These are phyloP conservation scores for Cepaea nemoralis DNA, from an alignment of 1,140 invertebrate species.

Conservation along the genomic window DNA sequence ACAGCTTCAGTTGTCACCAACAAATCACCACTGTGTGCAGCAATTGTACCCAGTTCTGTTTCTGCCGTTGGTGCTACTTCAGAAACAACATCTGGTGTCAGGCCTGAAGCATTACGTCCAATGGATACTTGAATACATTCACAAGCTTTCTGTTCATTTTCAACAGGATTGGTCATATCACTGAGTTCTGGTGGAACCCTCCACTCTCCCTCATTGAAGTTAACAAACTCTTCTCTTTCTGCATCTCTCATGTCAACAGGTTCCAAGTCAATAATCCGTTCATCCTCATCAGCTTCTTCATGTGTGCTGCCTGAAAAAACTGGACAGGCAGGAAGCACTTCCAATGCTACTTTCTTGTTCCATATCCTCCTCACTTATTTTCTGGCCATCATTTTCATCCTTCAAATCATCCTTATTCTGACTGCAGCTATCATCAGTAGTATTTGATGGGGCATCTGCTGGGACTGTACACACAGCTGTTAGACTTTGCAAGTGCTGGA, in stretches of 20 bases:
- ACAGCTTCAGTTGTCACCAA: neutral
- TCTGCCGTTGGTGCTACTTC: neutral
- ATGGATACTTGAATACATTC: neutral
- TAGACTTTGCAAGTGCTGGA: neutral
- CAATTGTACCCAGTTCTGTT: neutral
- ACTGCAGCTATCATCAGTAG: neutral
- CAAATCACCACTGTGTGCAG: neutral
- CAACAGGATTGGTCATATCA: neutral
- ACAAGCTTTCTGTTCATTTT: neutral
- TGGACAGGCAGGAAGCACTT: neutral
- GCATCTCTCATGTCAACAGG: neutral
- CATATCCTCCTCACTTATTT: neutral
- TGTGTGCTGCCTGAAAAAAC: neutral
- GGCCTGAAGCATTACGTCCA: neutral
- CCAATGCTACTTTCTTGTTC: neutral
- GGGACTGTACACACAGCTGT: too few relatives aligned
- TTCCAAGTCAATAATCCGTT: conserved; percentile 7
- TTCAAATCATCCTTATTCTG: neutral
- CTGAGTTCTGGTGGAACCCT: neutral
- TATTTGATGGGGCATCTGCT: neutral
- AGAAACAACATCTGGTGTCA: neutral
- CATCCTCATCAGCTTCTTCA: conserved; percentile 28
- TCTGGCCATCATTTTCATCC: conserved; percentile 7
- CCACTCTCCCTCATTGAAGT: conserved; percentile 12
- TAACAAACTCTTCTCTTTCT: conserved; percentile 35